phyloP scores from a whole-genome alignment of 1,140 invertebrate species.

The Planococcus citri region DNA sequence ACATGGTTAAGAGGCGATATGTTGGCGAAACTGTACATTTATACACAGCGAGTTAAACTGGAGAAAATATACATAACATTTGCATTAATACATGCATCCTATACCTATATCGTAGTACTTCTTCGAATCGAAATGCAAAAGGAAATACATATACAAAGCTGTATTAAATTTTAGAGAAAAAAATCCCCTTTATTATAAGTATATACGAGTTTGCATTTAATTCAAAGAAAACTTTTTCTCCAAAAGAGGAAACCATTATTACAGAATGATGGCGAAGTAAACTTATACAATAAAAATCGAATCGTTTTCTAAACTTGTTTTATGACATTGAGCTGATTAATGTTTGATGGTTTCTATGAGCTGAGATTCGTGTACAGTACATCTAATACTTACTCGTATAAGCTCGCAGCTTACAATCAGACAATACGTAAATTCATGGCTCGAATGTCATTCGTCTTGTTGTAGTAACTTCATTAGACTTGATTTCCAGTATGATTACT shows the following conservation, averaged over 20 bases:
- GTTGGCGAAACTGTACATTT: background rate
- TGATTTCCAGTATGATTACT: background rate
- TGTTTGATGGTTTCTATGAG: background rate
- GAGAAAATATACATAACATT: background rate
- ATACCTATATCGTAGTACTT: too few relatives aligned
- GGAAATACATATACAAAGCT: too few relatives aligned
- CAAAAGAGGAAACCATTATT: too few relatives aligned
- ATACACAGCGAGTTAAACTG: background rate
- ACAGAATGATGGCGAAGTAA: too few relatives aligned
- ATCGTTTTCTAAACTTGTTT: background rate
- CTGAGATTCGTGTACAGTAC: too few relatives aligned
- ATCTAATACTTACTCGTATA: too few relatives aligned
- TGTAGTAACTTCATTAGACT: background rate
- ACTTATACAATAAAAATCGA: background rate
- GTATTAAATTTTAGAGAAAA: too few relatives aligned
- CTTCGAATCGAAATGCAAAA: too few relatives aligned
- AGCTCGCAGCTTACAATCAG: too few relatives aligned
- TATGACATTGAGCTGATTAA: constrained; percentile 1
- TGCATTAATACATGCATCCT: background rate
- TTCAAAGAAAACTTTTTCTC: too few relatives aligned
- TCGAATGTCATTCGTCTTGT: background rate
- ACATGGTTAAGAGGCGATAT: background rate
- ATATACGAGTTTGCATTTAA: too few relatives aligned
- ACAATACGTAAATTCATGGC: background rate
- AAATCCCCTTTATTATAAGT: too few relatives aligned